A percentile compares a stretch with the other conserved stretches of the same genome.
phyloP scores from a whole-genome alignment of 2,797 vertebrate species.

The Anniella stebbinsi region DNA sequence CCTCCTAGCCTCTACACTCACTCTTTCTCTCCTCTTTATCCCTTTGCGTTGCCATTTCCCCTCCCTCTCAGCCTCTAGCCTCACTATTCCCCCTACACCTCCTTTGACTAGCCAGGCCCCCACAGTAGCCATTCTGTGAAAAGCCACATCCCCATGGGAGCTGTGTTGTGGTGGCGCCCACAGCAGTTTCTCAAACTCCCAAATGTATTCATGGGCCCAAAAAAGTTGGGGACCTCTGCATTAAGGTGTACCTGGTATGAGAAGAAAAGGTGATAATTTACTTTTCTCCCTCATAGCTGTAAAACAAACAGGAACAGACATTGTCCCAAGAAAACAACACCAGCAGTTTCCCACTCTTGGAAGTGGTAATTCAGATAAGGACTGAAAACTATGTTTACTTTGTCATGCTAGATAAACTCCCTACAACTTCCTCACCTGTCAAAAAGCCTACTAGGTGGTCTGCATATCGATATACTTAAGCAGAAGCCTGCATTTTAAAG shows the following conservation, averaged over 20 bases:
- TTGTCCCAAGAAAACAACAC: neutral
- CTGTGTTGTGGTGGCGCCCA: too few relatives aligned
- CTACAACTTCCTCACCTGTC: too few relatives aligned
- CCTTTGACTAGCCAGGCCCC: too few relatives aligned
- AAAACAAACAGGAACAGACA: neutral
- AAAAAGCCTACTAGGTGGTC: neutral
- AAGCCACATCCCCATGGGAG: too few relatives aligned
- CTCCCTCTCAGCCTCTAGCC: too few relatives aligned
- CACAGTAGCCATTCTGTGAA: too few relatives aligned
- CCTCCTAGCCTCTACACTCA: too few relatives aligned
- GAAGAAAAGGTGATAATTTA: neutral
- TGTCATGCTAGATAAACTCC: neutral
- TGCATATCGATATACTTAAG: neutral
- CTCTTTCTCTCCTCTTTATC: too few relatives aligned
- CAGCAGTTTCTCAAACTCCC: neutral
- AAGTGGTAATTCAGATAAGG: neutral
- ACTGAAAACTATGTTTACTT: neutral
- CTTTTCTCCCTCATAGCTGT: neutral
- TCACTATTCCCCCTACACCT: too few relatives aligned
- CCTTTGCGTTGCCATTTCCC: too few relatives aligned
- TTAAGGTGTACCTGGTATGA: neutral
- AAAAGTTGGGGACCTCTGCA: too few relatives aligned
- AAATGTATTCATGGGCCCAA: neutral
- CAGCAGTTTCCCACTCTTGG: neutral
- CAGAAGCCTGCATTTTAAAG: neutral